Conservation (phyloP, 1,140 invertebrate genomes). For the Myzus persicae region DNA sequence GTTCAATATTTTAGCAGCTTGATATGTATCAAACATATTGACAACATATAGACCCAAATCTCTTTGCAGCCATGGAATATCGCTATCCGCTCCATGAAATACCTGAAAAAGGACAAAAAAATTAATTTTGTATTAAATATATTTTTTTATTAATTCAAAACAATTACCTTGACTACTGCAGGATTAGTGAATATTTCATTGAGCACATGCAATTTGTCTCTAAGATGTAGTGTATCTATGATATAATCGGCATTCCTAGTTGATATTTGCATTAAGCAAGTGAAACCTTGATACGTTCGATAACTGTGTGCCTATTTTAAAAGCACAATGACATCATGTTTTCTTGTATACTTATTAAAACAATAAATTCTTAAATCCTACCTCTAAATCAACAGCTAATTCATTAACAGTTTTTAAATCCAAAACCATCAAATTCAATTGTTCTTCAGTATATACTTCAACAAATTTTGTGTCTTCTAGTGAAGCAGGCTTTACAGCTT, state of each 20-base stretch:
- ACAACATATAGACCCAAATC: slow-evolving; percentile 96
- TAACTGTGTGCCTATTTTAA: slow-evolving; percentile 78
- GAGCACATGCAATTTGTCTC: slow-evolving; percentile 82
- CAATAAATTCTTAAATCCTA: slow-evolving; percentile 62
- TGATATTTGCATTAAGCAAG: slow-evolving; percentile 95
- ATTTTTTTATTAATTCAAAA: background rate
- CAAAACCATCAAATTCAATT: slow-evolving; percentile 73
- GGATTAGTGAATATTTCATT: slow-evolving; percentile 95
- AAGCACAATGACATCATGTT: background rate
- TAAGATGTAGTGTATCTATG: slow-evolving; percentile 84
- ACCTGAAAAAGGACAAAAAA: slow-evolving; percentile 68
- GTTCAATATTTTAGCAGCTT: slow-evolving; percentile 81
- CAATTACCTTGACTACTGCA: slow-evolving; percentile 82
- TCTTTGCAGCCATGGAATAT: slow-evolving; percentile 92
- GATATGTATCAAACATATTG: slow-evolving; percentile 96
- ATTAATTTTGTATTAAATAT: background rate
- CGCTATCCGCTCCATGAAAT: slow-evolving; percentile 90
- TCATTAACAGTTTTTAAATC: slow-evolving; percentile 74
- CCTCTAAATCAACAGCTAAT: slow-evolving; percentile 88
- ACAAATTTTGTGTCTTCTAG: slow-evolving; percentile 74
- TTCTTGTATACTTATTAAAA: background rate
- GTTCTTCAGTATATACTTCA: slow-evolving; percentile 73
- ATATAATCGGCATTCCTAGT: slow-evolving; percentile 87
- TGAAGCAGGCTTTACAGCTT: slow-evolving; percentile 66
- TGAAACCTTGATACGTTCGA: slow-evolving; percentile 83